Base-by-base conservation (phyloP, 2,888 invertebrate species). In the Ptychoptera contaminata region DNA sequence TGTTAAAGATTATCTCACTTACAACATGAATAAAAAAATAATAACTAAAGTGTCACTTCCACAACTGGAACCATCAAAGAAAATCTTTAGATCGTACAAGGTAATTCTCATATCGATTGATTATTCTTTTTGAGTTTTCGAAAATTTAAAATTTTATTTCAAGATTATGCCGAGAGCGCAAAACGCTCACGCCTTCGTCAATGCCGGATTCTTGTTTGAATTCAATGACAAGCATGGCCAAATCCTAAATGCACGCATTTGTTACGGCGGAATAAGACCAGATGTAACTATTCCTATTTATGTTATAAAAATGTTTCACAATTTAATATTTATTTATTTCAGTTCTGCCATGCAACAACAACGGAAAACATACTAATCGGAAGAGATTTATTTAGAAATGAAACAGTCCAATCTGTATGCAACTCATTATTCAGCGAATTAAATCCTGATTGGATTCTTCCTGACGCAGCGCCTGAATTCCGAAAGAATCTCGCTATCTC, bases 121-220 rank as follows among this genome's bases (percentile, higher is more conserved):
- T n/a, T n/a, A n/a, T n/a, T n/a, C n/a, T n/a, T n/a, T n/a, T n/a
- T n/a, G n/a, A n/a, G n/a, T n/a, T n/a, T n/a, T n/a, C n/a, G n/a
- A n/a, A n/a, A n/a, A n/a, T n/a, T n/a, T n/a, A n/a, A n/a, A n/a
- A 23, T 23, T 23, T 23, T 5, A 23, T 23, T 72, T 71, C 61
- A 54, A 84, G 82, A 74, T 83, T 40, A 80, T 79, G 74, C 76
- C 79, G 1, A 65, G 81, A 48, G 71, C 77, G 1, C 81, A 82
- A 65, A 82, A 79, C 55, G 75, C 82, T 0, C 81, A 80, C 54
- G 82, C 84, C 0, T 72, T 79, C 41, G 77, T 86, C 0, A 83
- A 84, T 54, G 79, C 79, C 15, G 85, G 77, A 3, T 82, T 83
- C 55, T 57, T 77, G 1, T 70, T 78, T 44, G 71, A 73, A 54